Conservation (phyloP, 1,140 invertebrate genomes). For the Bicyclus anynana region DNA sequence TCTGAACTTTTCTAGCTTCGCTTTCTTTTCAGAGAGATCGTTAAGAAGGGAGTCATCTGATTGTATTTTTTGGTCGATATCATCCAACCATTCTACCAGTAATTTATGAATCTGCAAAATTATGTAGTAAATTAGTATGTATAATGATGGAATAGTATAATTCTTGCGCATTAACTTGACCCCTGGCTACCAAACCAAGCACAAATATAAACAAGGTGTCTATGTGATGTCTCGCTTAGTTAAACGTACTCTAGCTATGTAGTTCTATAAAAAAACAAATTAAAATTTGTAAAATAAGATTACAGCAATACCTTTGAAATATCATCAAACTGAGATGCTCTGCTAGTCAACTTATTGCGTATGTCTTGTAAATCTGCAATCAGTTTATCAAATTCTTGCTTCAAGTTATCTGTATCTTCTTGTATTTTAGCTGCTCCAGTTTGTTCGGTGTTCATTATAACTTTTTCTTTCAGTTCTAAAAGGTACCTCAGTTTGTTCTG, state of each 20-base stretch:
- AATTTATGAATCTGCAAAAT: slow-evolving; percentile 80
- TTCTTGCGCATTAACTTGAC: no score
- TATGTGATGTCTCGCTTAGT: no score
- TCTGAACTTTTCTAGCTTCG: slow-evolving; percentile 89
- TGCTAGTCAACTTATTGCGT: slow-evolving; percentile 83
- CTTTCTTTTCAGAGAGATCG: slow-evolving; percentile 93
- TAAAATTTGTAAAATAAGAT: no score
- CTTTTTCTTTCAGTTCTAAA: slow-evolving; percentile 93
- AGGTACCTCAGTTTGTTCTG: slow-evolving; percentile 94
- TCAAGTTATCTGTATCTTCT: slow-evolving; percentile 92
- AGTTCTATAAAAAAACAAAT: no score
- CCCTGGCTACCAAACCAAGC: no score
- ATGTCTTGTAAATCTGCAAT: slow-evolving; percentile 88
- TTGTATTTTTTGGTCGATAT: slow-evolving; percentile 89
- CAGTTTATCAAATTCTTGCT: slow-evolving; percentile 92
- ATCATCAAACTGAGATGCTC: slow-evolving; percentile 89
- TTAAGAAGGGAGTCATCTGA: slow-evolving; percentile 84
- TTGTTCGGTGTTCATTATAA: slow-evolving; percentile 94
- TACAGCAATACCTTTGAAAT: slow-evolving; percentile 88
- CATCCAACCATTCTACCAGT: slow-evolving; percentile 90
- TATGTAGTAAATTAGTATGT: slow-evolving; percentile 1
- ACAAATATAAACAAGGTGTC: no score
- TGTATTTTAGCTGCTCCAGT: slow-evolving; percentile 91
- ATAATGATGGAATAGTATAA: neutral
- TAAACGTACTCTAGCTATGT: no score